Base-by-base conservation (phyloP, 2,888 invertebrate genomes). In the Napeogenes inachia region DNA sequence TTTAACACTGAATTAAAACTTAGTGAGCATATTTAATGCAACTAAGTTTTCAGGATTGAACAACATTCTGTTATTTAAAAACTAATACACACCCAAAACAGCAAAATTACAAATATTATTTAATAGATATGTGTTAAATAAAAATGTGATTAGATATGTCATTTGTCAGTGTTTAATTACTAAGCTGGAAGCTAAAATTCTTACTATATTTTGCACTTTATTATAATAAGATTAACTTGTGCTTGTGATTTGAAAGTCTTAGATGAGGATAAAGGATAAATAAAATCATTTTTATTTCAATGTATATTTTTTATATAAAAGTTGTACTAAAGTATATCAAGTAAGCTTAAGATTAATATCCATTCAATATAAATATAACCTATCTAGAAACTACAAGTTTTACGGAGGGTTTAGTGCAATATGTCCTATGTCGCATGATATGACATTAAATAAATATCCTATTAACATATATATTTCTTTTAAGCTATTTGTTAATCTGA, bases 321-420 rank as follows among this genome's bases (percentile, higher is more conserved):
- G 57, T 61, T 58, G 57, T 62, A 46, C 33, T 42, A 42, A 42
- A 42, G 10, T 42, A 3, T 42, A 10, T 10, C 10, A 3, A 42
- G 42, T 42, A 35, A 35, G 35, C 35, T 35, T 35, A 35, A 35
- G 6, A 35, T 13, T 53, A 53, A 13, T n/a, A 21, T 21, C 32
- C 4, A 21, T 21, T 30, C 4, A 54, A 8, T 42, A 46, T 30
- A 42, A 13, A 68, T 71, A 68, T 66, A 69, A 61, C 65, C 62
- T 68, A 61, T 57, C 57, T 63, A 67, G 79, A 78, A 63, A 67
- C 72, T 77, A 76, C 64, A 73, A 35, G 79, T 73, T 70, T n/a
- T 71, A 74, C 64, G 78, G 80, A 80, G 77, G 82, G 81, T 74
- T 74, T 71, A 66, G 81, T 80, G 81, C 80, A 71, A 68, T 63